A percentile compares a stretch with the other conserved stretches of the same genome.
Conservation (phyloP, 2,113 vertebrate genomes). For the Erythrolamprus reginae region DNA sequence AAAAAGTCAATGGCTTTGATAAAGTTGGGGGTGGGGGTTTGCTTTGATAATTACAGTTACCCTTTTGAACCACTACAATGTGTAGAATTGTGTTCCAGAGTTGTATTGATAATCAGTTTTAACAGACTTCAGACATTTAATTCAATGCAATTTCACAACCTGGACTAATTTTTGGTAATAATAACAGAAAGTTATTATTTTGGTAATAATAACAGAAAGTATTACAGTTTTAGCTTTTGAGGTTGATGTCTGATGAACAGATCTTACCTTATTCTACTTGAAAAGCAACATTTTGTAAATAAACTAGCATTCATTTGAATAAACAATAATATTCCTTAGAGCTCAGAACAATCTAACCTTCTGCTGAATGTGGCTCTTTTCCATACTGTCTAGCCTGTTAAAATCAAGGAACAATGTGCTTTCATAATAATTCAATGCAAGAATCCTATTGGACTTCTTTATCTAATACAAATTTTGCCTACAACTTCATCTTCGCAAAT, state of each 20-base stretch:
- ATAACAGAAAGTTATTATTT: not conserved
- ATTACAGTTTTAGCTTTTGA: not conserved
- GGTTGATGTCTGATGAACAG: constrained; percentile 12
- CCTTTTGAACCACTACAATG: not conserved
- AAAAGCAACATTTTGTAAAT: not conserved
- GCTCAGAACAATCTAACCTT: constrained; percentile 37
- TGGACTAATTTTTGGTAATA: constrained; percentile 16
- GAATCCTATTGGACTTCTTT: constrained; percentile 6
- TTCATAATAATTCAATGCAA: constrained; percentile 22
- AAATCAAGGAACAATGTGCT: not conserved
- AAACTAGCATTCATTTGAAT: constrained; percentile 8
- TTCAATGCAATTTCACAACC: constrained; percentile 19
- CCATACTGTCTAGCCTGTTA: constrained; percentile 1
- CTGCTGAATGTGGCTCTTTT: not conserved
- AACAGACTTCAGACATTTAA: constrained; percentile 26
- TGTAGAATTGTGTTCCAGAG: not conserved
- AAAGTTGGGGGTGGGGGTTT: too few species aligned
- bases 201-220: constrained; percentile 2
- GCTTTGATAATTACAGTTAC: not conserved
- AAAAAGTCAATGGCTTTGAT: not conserved
- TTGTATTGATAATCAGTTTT: not conserved
- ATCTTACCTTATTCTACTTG: constrained; percentile 9
- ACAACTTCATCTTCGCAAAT: not conserved
- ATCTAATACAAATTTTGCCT: constrained; percentile 13
- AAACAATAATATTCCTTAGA: constrained; percentile 46